phyloP scores from a whole-genome alignment of 2,797 vertebrate species.

The Paratrypauchen microcephalus region DNA sequence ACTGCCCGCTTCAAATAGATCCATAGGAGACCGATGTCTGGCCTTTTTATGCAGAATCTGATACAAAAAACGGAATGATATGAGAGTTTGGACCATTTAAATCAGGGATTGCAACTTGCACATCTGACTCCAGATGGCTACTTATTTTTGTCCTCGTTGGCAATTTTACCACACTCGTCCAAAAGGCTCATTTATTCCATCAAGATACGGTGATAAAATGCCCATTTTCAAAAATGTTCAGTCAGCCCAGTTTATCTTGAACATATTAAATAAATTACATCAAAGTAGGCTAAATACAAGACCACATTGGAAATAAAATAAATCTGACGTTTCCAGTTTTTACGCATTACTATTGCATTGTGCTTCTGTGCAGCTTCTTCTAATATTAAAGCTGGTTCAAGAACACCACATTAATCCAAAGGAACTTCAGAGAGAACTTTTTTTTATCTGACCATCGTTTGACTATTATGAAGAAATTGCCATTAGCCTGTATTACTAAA shows the following conservation, averaged over 20 bases:
- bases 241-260: too few relatives aligned
- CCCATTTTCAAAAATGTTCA: too few relatives aligned
- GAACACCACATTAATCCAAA: not conserved
- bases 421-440: not conserved
- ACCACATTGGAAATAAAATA: not conserved
- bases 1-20: not conserved
- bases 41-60: not conserved
- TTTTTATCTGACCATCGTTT: not conserved
- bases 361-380: slow-evolving; percentile 2
- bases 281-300: not conserved
- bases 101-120: not conserved
- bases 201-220: not conserved
- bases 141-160: not conserved
- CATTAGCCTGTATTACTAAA: too few relatives aligned
- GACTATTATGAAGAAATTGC: not conserved
- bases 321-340: not conserved
- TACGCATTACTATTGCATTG: not conserved
- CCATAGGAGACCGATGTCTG: not conserved
- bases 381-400: slow-evolving; percentile 9
- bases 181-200: not conserved
- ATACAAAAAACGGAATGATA: not conserved
- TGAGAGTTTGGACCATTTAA: not conserved
- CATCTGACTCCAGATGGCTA: too few relatives aligned
- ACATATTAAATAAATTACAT: not conserved
- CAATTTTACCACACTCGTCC: not conserved